Base-by-base conservation (phyloP, 2,888 invertebrate genomes). In the Clunio marinus region DNA sequence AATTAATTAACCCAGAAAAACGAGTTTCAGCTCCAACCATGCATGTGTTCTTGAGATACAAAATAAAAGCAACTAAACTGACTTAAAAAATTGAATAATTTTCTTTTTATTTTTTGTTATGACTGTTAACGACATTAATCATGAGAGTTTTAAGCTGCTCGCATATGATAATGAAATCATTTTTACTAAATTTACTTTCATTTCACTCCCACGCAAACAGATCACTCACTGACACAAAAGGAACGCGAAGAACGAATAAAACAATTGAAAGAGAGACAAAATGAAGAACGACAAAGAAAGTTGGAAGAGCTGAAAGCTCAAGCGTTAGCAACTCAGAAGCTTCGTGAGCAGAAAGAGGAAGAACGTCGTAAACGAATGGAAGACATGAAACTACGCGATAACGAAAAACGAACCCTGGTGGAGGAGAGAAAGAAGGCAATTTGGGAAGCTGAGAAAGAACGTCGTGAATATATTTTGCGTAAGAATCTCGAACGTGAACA, bases 361-460 rank as follows among this genome's bases (percentile, higher is more conserved):
- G 93, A 93, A 76, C 83, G 93, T 69, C 83, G 91, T 74, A 83
- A 84, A 74, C 84, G 92, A 73, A 87, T 93, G 76, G 92, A 92
- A 71, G 93, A 93, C 75, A 86, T 92, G 77, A 85, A 90, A 73
- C 81, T 84, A 70, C 86, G 86, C 71, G 93, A 94, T 77, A 86
- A 85, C 74, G 88, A 88, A 75, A 84, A 88, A 76, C 77, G 84
- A 70, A 80, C 80, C 70, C 83, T 86, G 82, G 93, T 93, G 71
- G 94, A 93, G 81, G 93, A 94, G 81, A 84, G 93, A 74, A 93
- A 93, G 80, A 86, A 87, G 74, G 87, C 90, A 76, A 92, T 94
- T 80, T 88, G 89, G 83, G 93, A 93, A 77, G 93, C 93, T 60
- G 93, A 94, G 74, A 82, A 88, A 75, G 92, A 92, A 75, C 84